Conservation (phyloP, 1,140 invertebrate species). For the Trachelipus rathkii region DNA sequence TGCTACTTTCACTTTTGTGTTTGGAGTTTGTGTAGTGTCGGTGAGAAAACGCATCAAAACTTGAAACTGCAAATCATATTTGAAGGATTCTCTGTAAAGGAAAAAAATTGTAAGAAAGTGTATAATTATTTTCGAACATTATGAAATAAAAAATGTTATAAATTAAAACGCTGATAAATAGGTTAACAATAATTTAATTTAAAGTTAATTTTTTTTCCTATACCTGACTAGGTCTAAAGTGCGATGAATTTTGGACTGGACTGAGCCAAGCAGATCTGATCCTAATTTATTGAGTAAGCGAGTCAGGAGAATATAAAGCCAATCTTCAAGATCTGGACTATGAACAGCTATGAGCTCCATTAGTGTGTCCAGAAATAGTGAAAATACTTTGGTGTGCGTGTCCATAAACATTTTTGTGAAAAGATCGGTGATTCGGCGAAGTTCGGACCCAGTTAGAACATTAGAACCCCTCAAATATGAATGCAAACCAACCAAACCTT, state of each 20-base stretch:
- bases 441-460: slow-evolving; percentile 63
- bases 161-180: too few species aligned
- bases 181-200: too few species aligned
- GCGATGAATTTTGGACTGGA: slow-evolving; percentile 81
- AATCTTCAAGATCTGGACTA: slow-evolving; percentile 77
- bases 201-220: too few species aligned
- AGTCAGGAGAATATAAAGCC: slow-evolving; percentile 80
- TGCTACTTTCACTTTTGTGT: slow-evolving; percentile 73
- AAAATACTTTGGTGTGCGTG: slow-evolving; percentile 92
- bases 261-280: slow-evolving; percentile 79
- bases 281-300: slow-evolving; percentile 80
- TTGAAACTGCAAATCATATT: slow-evolving; percentile 61
- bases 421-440: slow-evolving; percentile 78
- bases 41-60: slow-evolving; percentile 70
- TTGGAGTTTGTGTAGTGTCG: slow-evolving; percentile 85
- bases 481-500: slow-evolving; percentile 78
- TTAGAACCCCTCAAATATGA: slow-evolving; percentile 68
- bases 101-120: too few species aligned
- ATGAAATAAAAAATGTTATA: too few species aligned
- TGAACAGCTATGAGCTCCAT: slow-evolving; percentile 83
- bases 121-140: too few species aligned
- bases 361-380: slow-evolving; percentile 84
- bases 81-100: slow-evolving; percentile 59
- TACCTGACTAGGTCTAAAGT: slow-evolving; percentile 80
- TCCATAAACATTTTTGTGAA: slow-evolving; percentile 96